Percentiles rank a stretch among this genome's conserved stretches.
Evolutionary conservation across 2,113 vertebrate genomes (phyloP).

Genomic region (Orycteropus afer): DNA sequence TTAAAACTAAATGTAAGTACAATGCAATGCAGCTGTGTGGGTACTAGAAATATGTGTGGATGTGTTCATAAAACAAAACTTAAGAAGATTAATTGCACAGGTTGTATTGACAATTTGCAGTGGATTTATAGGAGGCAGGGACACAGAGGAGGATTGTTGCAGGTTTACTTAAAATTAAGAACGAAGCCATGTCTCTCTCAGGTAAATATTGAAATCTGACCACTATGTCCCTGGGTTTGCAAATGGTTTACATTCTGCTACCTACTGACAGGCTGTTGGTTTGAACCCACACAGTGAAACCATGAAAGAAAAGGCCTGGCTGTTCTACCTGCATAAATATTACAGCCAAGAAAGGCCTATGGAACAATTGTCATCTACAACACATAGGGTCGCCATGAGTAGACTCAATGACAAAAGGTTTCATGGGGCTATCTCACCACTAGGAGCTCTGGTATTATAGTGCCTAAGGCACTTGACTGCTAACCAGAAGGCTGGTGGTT

Average conservation of each 20-base stretch:
- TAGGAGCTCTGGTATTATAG: too few relatives aligned
- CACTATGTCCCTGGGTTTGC: background rate
- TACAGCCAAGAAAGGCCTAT: background rate
- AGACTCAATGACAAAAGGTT: background rate
- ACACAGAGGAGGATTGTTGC: slow-evolving; percentile 64
- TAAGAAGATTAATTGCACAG: slow-evolving; percentile 81
- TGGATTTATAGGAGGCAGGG: slow-evolving; percentile 71
- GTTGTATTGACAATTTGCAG: slow-evolving; percentile 78
- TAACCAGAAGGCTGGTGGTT: too few relatives aligned
- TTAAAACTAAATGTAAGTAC: slow-evolving; percentile 69
- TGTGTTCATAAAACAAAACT: slow-evolving; percentile 81
- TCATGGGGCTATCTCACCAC: slow-evolving; percentile 34
- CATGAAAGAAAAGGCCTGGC: background rate
- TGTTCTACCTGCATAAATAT: background rate
- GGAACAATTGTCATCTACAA: background rate
- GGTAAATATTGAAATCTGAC: slow-evolving; percentile 62
- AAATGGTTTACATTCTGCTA: background rate
- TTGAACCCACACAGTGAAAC: background rate
- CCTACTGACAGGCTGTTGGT: too few relatives aligned
- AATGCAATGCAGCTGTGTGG: slow-evolving; percentile 78
- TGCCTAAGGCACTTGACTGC: too few relatives aligned
- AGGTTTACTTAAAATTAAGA: slow-evolving; percentile 84
- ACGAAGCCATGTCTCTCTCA: slow-evolving; percentile 77
- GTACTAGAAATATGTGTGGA: slow-evolving; percentile 78
- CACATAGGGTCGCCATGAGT: background rate